Base-by-base conservation (phyloP, 92 coral and sea anemone genomes). In the Anthopleura xanthogrammica region DNA sequence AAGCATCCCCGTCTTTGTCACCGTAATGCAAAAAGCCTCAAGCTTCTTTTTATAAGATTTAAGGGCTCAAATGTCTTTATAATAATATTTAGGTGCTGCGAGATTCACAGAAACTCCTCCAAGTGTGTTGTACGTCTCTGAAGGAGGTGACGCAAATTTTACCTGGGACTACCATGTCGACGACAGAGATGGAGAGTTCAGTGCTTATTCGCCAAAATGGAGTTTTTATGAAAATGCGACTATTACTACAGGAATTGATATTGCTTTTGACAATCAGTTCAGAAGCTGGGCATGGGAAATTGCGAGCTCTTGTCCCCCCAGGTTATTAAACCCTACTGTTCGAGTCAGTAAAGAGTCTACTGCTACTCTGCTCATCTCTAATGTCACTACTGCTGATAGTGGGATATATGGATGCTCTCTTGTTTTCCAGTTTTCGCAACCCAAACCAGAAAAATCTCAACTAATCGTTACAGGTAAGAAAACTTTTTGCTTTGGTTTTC, bases 121-220 rank as follows among this genome's bases (percentile, higher is more conserved):
- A 0, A 68, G 77, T 70, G 74, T 64, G 20, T 23, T 81, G 46
- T 81, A 81, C 50, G 77, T 68, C 7, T 7, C n/a, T 20, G 20
- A 22, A 23, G 77, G 77, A 0, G 60, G 65, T n/a, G 70, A 70
- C 10, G 84, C 77, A 11, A 81, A 36, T 42, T 81, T 81, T 48
- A 62, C 52, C 9, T 81, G 84, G 84, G 84, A 81, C 68, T 81
- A 81, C 77, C 50, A 81, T n/a, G 77, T 81, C n/a, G 65, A 66
- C 52, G 65, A 66, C 48, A 70, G 77, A 42, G 42, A 22, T 0
- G 56, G 16, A 16, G 77, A 81, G 10, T 66, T 48, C 12, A 12
- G 2, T 16, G 10, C 9, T 2, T 19, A 10, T 40, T 66, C 84
- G 14, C 84, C 84, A 46, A 43, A 10, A 52, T 81, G 84, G 84